Evolutionary conservation across 2,797 vertebrate genomes (phyloP).

Genomic region (Champsocephalus esox): DNA sequence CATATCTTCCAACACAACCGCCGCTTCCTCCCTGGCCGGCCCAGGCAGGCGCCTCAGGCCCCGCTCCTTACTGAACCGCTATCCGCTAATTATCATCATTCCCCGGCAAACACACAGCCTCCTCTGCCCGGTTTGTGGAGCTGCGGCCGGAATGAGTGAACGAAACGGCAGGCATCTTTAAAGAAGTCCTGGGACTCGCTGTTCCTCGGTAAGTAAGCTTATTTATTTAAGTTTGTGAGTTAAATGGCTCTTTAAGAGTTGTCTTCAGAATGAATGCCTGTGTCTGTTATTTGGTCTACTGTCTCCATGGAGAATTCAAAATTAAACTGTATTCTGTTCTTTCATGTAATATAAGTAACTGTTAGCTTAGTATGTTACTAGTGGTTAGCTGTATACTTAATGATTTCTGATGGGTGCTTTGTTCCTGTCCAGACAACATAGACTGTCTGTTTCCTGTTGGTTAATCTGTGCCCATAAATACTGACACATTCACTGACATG

Average conservation of each 20-base stretch:
- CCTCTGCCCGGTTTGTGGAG: conserved; percentile 22
- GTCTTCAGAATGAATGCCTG: not conserved
- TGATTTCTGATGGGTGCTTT: not conserved
- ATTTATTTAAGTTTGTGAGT: conserved; percentile 10
- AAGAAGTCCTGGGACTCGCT: conserved; percentile 45
- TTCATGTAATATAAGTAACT: not conserved
- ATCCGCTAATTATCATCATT: conserved; percentile 10
- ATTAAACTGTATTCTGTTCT: not conserved
- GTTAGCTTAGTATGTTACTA: not conserved
- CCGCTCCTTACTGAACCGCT: conserved; percentile 58
- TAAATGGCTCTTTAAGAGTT: conserved; percentile 2
- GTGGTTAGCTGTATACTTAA: not conserved
- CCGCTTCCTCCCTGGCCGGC: conserved; percentile 76
- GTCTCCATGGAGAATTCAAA: not conserved
- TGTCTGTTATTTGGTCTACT: not conserved
- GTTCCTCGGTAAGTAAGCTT: conserved; percentile 60
- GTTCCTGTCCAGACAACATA: not conserved
- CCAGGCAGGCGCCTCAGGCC: conserved; percentile 57
- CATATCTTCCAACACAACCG: conserved; percentile 85
- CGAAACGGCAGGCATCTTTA: conserved; percentile 16
- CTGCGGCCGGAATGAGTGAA: conserved; percentile 48
- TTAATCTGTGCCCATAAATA: not conserved
- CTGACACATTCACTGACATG: not conserved
- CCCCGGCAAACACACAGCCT: conserved; percentile 19
- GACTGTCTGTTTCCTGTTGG: not conserved